phyloP scores from a whole-genome alignment of 2,113 vertebrate species.

The Lasiurus borealis region DNA sequence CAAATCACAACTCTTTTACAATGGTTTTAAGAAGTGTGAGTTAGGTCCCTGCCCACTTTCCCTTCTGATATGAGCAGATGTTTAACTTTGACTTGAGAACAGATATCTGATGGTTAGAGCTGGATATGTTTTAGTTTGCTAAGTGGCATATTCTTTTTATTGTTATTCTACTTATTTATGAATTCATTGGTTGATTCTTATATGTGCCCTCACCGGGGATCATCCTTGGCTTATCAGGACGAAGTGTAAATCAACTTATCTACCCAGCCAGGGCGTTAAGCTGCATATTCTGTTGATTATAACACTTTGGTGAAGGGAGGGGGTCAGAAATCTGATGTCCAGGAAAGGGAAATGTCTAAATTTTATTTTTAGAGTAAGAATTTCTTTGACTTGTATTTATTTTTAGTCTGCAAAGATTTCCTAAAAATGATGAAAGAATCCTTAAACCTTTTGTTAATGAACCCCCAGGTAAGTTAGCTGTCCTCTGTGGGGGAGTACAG shows the following conservation, averaged over 20 bases:
- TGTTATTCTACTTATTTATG: not conserved
- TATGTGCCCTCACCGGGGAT: not conserved
- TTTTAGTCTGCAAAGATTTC: constrained; percentile 53
- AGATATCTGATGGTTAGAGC: constrained; percentile 49
- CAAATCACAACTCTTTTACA: constrained; percentile 63
- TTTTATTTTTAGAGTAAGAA: constrained; percentile 62
- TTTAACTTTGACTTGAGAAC: constrained; percentile 57
- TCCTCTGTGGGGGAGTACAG: not conserved
- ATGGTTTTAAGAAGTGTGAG: constrained; percentile 42
- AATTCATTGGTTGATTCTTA: not conserved
- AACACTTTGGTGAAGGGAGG: not conserved
- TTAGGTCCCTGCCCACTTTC: not conserved
- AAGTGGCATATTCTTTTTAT: not conserved
- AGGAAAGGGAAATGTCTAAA: constrained; percentile 27
- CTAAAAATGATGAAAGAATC: constrained; percentile 33
- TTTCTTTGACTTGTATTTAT: constrained; percentile 48
- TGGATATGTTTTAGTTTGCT: constrained; percentile 59
- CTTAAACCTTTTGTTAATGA: constrained; percentile 7
- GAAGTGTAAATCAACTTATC: not conserved
- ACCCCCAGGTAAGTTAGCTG: not conserved
- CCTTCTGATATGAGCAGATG: constrained; percentile 35
- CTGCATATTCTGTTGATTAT: constrained; percentile 36
- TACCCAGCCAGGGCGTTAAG: not conserved
- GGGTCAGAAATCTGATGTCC: constrained; percentile 32
- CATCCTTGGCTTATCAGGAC: not conserved